Evolutionary conservation across 2,888 invertebrate genomes (phyloP).

Genomic region (Panopea generosa): DNA sequence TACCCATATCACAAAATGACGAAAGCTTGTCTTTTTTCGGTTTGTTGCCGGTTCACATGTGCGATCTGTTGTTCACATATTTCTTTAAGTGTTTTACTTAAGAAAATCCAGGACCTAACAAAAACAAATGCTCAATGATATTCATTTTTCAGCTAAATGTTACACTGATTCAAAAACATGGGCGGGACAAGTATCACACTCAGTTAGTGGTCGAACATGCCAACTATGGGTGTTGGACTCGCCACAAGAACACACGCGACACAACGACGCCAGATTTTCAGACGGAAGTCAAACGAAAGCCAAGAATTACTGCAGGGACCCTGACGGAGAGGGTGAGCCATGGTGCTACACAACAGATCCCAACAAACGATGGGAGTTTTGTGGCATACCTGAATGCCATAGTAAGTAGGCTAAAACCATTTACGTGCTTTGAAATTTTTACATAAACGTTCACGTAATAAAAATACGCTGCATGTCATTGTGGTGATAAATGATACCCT

Average conservation of each 20-base stretch:
- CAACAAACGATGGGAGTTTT: slow-evolving; percentile 36
- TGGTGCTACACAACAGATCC: slow-evolving; percentile 51
- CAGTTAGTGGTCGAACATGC: slow-evolving; percentile 28
- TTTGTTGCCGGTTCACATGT: no score
- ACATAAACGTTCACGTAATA: no score
- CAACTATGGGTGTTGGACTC: slow-evolving; percentile 31
- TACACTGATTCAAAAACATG: slow-evolving; percentile 27
- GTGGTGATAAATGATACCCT: no score
- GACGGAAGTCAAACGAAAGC: slow-evolving; percentile 38
- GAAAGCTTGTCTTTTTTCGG: no score
- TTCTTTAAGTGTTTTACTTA: no score
- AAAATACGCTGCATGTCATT: no score
- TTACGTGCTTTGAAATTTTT: no score
- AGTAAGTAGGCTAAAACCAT: slow-evolving; percentile 10
- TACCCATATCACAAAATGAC: no score
- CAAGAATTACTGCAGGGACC: slow-evolving; percentile 45
- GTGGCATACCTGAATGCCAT: slow-evolving; percentile 24
- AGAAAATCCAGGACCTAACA: no score
- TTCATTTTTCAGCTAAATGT: slow-evolving; percentile 29
- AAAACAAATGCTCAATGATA: no score
- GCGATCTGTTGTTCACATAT: no score
- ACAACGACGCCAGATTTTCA: slow-evolving; percentile 28
- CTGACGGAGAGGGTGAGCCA: slow-evolving; percentile 51
- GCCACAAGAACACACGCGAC: slow-evolving; percentile 27
- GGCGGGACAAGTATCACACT: slow-evolving; percentile 26